Evolutionary conservation across 2,888 invertebrate genomes (phyloP), one percentile per base, ranked within the genome.

Genomic region (Synanthedon formicaeformis): DNA sequence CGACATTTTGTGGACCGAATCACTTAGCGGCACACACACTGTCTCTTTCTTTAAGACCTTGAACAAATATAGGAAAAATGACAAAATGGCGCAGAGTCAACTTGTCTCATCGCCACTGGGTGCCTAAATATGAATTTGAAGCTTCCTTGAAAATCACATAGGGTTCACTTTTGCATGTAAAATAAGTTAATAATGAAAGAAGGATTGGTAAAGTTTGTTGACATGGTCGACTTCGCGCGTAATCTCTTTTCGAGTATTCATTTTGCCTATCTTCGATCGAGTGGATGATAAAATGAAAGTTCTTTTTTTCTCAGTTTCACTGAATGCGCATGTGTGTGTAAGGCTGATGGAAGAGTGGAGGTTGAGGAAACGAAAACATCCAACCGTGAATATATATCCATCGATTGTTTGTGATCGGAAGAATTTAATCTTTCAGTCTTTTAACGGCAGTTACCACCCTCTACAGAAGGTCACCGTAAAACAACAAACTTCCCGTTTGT

Each of bases 121-220:
- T 34, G 34, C 2, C 34, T 34, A 49, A 54, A 40, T 50, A 18
- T 50, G 52, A 45, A 40, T 53, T 34, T 34, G 51, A 41, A 55
- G 53, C 55, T 48, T 18, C 10, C 12, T 0, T 13, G 50, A 27
- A 50, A 34, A 13, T 13, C 10, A n/a, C 3, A 50, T 56, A 62
- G 53, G 59, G 62, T 59, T 14, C 53, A 50, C 12, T 54, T 51
- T 62, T 13, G 54, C 2, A 14, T 56, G 59, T 23, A n/a, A 10
- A 45, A 49, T 53, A 53, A 58, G 61, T 60, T 65, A 66, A 72
- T 71, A 70, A 74, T 71, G 67, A 69, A 69, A 66, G 65, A 14
- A 69, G 66, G 55, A 75, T 74, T 67, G 71, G 67, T 63, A 66
- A 69, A 72, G 73, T 73, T 73, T 71, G 73, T 74, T 70, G 76